Evolutionary conservation across 2,113 vertebrate species (phyloP).

Genomic region (Dromiciops gliroides): DNA sequence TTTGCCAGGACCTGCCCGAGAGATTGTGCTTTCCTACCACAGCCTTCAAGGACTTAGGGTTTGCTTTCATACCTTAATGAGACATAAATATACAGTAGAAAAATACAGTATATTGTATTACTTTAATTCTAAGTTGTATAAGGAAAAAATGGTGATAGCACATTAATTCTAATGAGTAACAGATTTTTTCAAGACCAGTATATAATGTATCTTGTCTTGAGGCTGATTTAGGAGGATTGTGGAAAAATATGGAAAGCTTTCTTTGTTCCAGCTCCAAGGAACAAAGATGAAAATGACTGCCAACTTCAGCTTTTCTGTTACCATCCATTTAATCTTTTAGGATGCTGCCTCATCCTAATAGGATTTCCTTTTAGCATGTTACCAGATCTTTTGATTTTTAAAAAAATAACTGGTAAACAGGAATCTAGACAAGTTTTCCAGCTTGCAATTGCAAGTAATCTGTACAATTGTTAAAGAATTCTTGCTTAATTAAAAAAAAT

Average conservation of each 20-base stretch:
- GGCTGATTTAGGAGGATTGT: not conserved
- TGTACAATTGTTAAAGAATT: not conserved
- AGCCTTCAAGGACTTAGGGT: too few relatives aligned
- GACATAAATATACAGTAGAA: too few relatives aligned
- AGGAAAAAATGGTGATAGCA: too few relatives aligned
- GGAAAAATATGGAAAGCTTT: not conserved
- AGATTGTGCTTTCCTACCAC: too few relatives aligned
- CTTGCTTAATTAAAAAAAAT: not conserved
- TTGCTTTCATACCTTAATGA: too few relatives aligned
- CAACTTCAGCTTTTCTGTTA: conserved; percentile 30
- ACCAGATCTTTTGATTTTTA: conserved; percentile 5
- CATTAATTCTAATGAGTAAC: too few relatives aligned
- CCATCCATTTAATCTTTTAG: conserved; percentile 3
- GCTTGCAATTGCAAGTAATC: not conserved
- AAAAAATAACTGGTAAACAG: not conserved
- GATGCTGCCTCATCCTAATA: not conserved
- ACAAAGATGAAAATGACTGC: not conserved
- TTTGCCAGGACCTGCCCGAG: too few relatives aligned
- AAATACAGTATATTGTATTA: too few relatives aligned
- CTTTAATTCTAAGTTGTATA: too few relatives aligned
- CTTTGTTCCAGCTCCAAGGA: not conserved
- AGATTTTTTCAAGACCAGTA: too few relatives aligned
- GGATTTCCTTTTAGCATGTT: conserved; percentile 15
- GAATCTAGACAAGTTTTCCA: not conserved
- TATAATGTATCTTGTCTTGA: not conserved